A percentile compares a stretch with the other conserved stretches of the same genome.
Conservation (phyloP, 2,797 vertebrate species). For the Heteromormyrus szaboi region DNA sequence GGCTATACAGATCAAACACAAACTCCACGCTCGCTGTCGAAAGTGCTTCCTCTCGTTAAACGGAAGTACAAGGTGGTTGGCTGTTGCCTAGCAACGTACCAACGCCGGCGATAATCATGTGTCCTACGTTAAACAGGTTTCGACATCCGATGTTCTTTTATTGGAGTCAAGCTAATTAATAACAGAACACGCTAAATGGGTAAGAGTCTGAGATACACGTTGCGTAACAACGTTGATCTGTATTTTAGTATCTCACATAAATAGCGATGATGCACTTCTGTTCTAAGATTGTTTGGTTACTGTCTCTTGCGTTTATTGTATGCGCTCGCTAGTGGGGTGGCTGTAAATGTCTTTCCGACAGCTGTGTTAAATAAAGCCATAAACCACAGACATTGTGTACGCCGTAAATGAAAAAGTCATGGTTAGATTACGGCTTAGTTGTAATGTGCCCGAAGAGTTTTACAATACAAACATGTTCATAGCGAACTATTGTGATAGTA, state of each 20-base stretch:
- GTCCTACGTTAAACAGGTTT: neutral
- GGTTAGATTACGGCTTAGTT: neutral
- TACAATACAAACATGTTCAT: neutral
- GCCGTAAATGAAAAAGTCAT: neutral
- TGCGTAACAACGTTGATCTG: neutral
- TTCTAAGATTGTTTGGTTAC: neutral
- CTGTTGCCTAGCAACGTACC: slow-evolving; percentile 26
- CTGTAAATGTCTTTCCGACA: neutral
- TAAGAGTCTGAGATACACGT: neutral
- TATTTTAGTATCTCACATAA: neutral
- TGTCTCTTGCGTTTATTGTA: neutral
- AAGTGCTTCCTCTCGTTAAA: neutral
- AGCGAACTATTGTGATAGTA: neutral
- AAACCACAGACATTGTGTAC: neutral
- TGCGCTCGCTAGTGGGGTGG: neutral
- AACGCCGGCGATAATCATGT: neutral
- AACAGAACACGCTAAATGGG: neutral
- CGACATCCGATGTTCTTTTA: neutral
- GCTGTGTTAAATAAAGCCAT: neutral
- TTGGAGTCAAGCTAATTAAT: neutral
- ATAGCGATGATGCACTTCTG: neutral
- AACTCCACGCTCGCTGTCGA: neutral
- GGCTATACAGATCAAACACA: neutral
- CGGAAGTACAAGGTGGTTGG: neutral
- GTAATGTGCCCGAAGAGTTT: neutral